A percentile compares a stretch with the other conserved stretches of the same genome.
phyloP scores from a whole-genome alignment of 2,113 vertebrate genomes.

The Eleginops maclovinus region DNA sequence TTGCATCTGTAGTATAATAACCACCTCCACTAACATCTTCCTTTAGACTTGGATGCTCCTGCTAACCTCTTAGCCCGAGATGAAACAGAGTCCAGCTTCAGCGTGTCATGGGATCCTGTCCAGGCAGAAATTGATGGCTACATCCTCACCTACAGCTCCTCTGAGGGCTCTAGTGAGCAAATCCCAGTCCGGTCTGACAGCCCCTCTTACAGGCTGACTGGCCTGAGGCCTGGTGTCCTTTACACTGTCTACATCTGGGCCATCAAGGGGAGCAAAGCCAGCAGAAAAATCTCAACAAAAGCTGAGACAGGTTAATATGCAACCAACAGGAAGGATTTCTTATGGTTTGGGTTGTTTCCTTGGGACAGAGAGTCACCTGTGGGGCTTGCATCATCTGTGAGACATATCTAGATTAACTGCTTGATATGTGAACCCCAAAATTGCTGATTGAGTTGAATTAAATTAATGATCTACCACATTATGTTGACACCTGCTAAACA shows the following conservation, averaged over 20 bases:
- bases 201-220: constrained; percentile 68
- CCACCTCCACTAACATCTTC: constrained; percentile 43
- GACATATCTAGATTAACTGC: not conserved
- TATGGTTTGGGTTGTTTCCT: no score
- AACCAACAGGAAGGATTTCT: not conserved
- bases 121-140: constrained; percentile 84
- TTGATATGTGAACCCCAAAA: no score
- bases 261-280: constrained; percentile 79
- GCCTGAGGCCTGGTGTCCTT: constrained; percentile 83
- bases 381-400: not conserved
- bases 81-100: constrained; percentile 82
- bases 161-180: constrained; percentile 77
- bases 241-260: constrained; percentile 85
- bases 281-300: constrained; percentile 78
- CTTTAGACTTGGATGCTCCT: constrained; percentile 65
- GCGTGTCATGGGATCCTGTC: constrained; percentile 81
- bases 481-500: not conserved
- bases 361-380: not conserved
- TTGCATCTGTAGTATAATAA: constrained; percentile 47
- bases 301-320: constrained; percentile 81
- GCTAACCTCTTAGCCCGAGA: constrained; percentile 59
- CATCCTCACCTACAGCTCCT: constrained; percentile 82
- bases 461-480: not conserved
- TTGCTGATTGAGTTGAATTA: no score
- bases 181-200: constrained; percentile 77